Evolutionary conservation across 1,140 invertebrate species (phyloP).

Genomic region (Bombus consobrinus): DNA sequence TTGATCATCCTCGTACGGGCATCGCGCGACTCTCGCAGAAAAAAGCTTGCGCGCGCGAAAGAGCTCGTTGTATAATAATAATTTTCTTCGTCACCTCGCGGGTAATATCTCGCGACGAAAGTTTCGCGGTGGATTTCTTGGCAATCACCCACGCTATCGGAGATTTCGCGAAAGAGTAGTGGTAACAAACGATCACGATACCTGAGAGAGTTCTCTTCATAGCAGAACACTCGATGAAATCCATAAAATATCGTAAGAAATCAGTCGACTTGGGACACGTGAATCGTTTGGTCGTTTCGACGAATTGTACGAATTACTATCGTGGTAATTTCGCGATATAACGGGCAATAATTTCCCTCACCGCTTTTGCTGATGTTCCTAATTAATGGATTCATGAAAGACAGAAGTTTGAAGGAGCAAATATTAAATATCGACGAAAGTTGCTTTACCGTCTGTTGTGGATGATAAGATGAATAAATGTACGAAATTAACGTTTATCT

Average conservation of each 20-base stretch:
- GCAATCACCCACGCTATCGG: too few relatives aligned
- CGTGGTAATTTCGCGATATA: neutral
- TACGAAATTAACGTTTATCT: neutral
- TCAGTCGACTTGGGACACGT: neutral
- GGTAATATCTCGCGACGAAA: neutral
- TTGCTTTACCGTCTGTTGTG: neutral
- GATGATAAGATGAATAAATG: neutral
- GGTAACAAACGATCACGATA: constrained; percentile 1
- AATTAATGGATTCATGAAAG: neutral
- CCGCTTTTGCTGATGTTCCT: constrained; percentile 8
- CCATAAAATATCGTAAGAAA: neutral
- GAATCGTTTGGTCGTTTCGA: neutral
- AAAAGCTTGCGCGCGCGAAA: constrained; percentile 24
- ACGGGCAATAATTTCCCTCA: neutral
- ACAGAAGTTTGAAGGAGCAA: neutral
- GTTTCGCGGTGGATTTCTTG: constrained; percentile 26
- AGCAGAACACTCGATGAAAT: neutral
- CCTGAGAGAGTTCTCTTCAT: constrained; percentile 47
- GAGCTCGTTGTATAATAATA: constrained; percentile 7
- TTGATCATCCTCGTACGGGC: constrained; percentile 37
- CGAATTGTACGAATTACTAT: neutral
- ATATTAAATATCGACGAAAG: neutral
- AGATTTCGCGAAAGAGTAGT: neutral
- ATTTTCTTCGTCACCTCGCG: constrained; percentile 13
- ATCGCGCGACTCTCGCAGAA: neutral